Percentiles rank a stretch among this genome's conserved stretches.
These are phyloP conservation scores for Scyliorhinus canicula DNA, from an alignment of 2,797 vertebrate genomes.

Conservation along the genomic window DNA sequence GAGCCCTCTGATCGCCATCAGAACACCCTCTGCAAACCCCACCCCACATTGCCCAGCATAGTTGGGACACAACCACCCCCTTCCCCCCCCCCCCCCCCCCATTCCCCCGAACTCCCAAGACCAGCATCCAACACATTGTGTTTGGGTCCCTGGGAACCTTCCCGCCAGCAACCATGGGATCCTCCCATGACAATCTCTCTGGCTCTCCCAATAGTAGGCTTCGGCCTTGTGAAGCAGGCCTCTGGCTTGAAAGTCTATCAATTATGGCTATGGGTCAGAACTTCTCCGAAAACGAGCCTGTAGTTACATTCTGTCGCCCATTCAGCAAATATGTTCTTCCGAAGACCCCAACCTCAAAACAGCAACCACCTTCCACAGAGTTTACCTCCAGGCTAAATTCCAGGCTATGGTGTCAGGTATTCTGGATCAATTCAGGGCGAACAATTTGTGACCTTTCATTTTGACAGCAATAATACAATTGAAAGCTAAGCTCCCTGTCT, in stretches of 20 bases:
- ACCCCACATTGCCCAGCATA: background rate
- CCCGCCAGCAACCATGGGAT: background rate
- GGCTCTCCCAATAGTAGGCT: background rate
- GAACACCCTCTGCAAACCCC: too few species aligned
- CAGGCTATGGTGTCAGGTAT: background rate
- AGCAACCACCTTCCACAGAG: background rate
- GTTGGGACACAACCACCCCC: background rate
- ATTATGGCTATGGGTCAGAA: background rate
- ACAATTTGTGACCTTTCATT: background rate
- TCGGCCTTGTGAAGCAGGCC: background rate
- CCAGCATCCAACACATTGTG: background rate
- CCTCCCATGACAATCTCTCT: background rate
- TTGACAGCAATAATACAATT: background rate
- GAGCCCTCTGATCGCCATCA: background rate
- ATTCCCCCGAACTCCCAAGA: background rate
- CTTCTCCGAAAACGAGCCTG: background rate
- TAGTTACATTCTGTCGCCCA: background rate
- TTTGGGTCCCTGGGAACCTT: background rate
- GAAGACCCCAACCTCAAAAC: background rate
- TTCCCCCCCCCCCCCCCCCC: too few species aligned
- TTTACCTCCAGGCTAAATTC: background rate
- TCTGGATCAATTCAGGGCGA: background rate
- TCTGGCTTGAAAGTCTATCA: background rate
- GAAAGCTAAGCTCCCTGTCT: conserved; percentile 3
- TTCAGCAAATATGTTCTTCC: background rate